Evolutionary conservation across 2,888 invertebrate species (phyloP).

Genomic region (Pandemis cinnamomeana): DNA sequence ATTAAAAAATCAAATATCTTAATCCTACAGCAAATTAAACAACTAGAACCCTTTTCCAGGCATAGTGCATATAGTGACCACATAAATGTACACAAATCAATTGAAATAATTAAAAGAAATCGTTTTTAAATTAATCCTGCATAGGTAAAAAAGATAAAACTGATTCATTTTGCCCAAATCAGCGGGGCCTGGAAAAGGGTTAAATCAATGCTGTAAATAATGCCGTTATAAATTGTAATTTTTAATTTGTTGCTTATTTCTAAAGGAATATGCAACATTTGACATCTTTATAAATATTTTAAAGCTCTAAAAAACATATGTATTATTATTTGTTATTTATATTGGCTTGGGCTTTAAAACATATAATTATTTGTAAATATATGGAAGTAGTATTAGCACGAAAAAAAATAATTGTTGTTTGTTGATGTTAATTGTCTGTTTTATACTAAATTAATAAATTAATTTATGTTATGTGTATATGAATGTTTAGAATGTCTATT

Average conservation of each 20-base stretch:
- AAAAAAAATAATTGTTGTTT: constrained; percentile 35
- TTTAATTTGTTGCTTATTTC: neutral
- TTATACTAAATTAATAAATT: constrained; percentile 26
- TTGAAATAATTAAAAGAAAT: too few species aligned
- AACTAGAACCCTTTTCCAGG: too few species aligned
- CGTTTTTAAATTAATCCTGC: too few species aligned
- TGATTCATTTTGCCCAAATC: too few species aligned
- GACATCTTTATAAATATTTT: neutral
- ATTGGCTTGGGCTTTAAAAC: constrained; percentile 10
- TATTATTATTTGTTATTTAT: neutral
- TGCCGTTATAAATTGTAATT: neutral
- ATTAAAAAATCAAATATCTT: too few species aligned
- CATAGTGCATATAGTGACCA: too few species aligned
- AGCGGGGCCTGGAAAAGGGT: neutral
- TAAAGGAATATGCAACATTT: neutral
- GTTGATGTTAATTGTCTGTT: constrained; percentile 40
- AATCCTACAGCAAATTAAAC: too few species aligned
- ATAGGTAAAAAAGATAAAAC: too few species aligned
- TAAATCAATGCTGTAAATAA: neutral
- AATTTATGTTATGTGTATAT: constrained; percentile 35
- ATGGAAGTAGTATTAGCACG: constrained; percentile 31
- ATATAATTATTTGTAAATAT: constrained; percentile 33
- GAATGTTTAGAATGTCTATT: constrained; percentile 39
- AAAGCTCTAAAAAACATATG: neutral
- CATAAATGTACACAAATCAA: too few species aligned